phyloP scores from a whole-genome alignment of 2,797 vertebrate species.

The Anas georgica region DNA sequence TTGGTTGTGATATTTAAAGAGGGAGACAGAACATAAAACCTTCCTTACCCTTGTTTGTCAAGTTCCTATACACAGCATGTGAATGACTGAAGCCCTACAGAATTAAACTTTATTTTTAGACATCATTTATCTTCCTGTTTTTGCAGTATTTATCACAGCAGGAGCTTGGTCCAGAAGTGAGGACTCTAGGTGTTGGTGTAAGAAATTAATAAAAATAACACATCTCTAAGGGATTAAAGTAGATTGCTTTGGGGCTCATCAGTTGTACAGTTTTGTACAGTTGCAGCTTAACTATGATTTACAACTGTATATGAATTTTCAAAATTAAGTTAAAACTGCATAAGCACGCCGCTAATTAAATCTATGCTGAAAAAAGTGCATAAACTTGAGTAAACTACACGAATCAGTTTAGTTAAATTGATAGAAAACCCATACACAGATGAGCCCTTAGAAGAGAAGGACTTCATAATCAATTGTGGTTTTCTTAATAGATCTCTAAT shows the following conservation, averaged over 20 bases:
- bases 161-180: neutral
- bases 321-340: neutral
- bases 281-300: slow-evolving; percentile 25
- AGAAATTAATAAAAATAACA: slow-evolving; percentile 31
- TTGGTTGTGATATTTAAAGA: neutral
- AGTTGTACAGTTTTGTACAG: neutral
- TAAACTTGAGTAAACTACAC: neutral
- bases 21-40: neutral
- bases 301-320: slow-evolving; percentile 21
- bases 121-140: neutral
- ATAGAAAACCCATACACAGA: neutral
- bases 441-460: neutral
- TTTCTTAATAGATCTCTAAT: neutral
- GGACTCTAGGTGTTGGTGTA: neutral
- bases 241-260: neutral
- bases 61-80: neutral
- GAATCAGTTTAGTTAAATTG: neutral
- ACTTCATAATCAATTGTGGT: neutral
- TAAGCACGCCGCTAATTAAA: slow-evolving; percentile 1
- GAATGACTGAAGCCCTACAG: neutral
- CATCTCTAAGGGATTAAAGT: neutral
- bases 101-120: neutral
- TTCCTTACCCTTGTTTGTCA: neutral
- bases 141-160: neutral
- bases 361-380: neutral